Evolutionary conservation across 1,140 invertebrate species (phyloP).

Genomic region (Psilanteris sp.): DNA sequence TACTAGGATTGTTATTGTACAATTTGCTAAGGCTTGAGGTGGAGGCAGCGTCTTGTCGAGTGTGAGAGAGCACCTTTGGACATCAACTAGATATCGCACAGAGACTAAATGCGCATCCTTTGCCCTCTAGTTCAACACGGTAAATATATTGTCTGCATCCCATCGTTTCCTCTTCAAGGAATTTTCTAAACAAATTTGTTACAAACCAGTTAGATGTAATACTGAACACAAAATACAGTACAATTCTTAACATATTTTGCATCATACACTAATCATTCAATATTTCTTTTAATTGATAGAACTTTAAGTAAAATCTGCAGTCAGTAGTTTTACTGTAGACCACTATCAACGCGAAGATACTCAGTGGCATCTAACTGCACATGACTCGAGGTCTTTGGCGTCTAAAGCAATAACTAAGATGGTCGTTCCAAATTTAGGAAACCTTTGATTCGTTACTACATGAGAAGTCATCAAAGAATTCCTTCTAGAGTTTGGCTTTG

Average conservation of each 20-base stretch:
- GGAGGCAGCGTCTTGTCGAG: conserved; percentile 67
- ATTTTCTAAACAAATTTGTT: conserved; percentile 9
- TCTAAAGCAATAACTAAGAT: conserved; percentile 69
- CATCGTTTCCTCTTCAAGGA: conserved; percentile 50
- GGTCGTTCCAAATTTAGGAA: conserved; percentile 40
- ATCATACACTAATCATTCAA: too few relatives aligned
- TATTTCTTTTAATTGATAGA: too few relatives aligned
- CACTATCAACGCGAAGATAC: conserved; percentile 76
- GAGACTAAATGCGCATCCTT: conserved; percentile 66
- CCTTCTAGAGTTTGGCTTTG: neutral
- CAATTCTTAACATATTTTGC: too few relatives aligned
- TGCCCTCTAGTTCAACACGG: conserved; percentile 51
- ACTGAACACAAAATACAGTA: too few relatives aligned
- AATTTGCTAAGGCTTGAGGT: conserved; percentile 79
- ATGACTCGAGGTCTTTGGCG: conserved; percentile 67
- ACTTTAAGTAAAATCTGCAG: conserved; percentile 44
- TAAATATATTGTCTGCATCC: conserved; percentile 71
- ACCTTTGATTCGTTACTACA: conserved; percentile 40
- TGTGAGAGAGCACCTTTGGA: conserved; percentile 79
- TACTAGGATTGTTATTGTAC: conserved; percentile 80
- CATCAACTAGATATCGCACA: conserved; percentile 77
- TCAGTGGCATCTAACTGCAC: conserved; percentile 64
- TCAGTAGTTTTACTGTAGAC: conserved; percentile 76
- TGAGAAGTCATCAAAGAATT: conserved; percentile 44
- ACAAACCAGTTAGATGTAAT: too few relatives aligned